Percentiles rank a stretch among this genome's conserved stretches.
These are phyloP conservation scores for Psittacula derbiana DNA, from an alignment of 2,797 vertebrate genomes.

Conservation along the genomic window DNA sequence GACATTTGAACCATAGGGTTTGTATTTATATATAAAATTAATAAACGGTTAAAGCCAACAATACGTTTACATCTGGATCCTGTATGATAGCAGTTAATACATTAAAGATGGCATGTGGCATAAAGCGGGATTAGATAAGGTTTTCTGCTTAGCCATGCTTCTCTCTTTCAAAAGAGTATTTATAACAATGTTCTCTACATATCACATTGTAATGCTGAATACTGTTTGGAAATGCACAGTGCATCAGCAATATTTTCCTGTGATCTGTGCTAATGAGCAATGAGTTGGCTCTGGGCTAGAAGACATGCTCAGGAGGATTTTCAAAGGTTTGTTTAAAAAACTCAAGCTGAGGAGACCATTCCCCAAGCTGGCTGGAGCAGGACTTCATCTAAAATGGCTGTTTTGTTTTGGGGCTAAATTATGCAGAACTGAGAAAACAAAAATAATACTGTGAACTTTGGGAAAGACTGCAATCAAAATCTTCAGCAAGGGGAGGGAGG, in stretches of 20 bases:
- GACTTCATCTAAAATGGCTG: neutral
- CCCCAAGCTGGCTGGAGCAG: neutral
- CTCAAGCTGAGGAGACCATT: neutral
- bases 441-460: neutral
- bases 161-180: neutral
- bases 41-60: neutral
- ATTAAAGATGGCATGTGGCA: conserved; percentile 17
- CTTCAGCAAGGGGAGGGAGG: neutral
- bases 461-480: neutral
- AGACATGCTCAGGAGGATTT: neutral
- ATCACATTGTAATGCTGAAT: neutral
- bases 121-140: conserved; percentile 46
- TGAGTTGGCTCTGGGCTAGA: neutral
- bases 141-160: conserved; percentile 13
- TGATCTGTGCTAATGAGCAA: neutral
- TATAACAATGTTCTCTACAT: neutral
- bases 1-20: neutral
- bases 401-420: neutral
- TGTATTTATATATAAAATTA: conserved; percentile 16
- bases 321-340: neutral
- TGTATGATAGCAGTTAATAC: conserved; percentile 21
- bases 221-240: neutral
- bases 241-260: neutral
- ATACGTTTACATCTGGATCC: conserved; percentile 35
- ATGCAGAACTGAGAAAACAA: neutral